phyloP scores from a whole-genome alignment of 2,888 invertebrate genomes.

The Dynastes grantii region DNA sequence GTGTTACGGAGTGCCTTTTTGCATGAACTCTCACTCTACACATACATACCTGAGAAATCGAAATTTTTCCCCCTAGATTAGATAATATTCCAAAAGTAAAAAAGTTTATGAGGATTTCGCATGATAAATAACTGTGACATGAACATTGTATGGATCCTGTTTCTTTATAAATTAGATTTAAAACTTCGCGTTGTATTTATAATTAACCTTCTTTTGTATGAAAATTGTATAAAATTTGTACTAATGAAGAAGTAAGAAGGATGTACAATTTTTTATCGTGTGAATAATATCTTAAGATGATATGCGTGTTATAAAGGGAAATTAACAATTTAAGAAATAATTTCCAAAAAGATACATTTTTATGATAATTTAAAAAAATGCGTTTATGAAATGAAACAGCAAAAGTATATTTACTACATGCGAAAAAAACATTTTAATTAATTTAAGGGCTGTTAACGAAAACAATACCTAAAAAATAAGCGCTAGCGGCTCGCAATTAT shows the following conservation, averaged over 20 bases:
- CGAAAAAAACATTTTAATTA: too few species aligned
- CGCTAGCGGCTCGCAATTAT: too few species aligned
- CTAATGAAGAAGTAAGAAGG: background rate
- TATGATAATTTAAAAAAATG: too few species aligned
- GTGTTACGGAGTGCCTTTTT: slow-evolving; percentile 12
- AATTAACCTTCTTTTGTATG: background rate
- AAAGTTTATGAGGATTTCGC: slow-evolving; percentile 8
- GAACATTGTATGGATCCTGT: too few species aligned
- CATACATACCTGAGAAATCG: background rate
- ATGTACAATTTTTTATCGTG: background rate
- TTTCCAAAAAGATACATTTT: too few species aligned
- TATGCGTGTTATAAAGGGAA: background rate
- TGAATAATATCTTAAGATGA: background rate
- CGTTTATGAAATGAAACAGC: too few species aligned
- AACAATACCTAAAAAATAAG: too few species aligned
- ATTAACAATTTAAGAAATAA: too few species aligned
- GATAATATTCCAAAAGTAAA: background rate
- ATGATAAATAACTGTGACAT: background rate
- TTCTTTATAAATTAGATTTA: background rate
- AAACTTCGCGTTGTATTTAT: background rate
- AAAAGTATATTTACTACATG: too few species aligned
- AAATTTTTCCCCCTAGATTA: too few species aligned
- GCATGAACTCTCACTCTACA: background rate
- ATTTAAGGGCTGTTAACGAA: too few species aligned
- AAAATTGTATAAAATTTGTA: background rate